Percentiles rank a stretch among this genome's conserved stretches.
phyloP scores from a whole-genome alignment of 2,888 invertebrate species.

The Ormyrus nitidulus region DNA sequence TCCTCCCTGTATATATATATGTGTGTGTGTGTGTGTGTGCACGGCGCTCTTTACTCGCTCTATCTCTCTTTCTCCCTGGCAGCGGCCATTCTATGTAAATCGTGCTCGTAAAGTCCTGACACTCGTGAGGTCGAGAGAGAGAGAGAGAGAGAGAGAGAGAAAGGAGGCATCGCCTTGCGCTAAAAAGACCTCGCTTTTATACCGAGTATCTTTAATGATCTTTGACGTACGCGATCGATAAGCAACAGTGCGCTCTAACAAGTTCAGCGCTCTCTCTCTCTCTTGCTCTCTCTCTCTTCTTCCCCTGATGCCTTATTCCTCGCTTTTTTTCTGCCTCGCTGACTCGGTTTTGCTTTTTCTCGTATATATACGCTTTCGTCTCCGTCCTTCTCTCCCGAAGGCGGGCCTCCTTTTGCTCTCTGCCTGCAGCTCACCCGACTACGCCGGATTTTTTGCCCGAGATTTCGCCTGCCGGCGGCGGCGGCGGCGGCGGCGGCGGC shows the following conservation, averaged over 20 bases:
- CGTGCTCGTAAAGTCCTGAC: constrained; percentile 70
- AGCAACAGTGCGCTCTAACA: constrained; percentile 53
- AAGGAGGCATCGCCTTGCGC: constrained; percentile 36
- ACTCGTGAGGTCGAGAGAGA: constrained; percentile 61
- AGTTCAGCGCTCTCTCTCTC: constrained; percentile 37
- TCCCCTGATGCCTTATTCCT: constrained; percentile 43
- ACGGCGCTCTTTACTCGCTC: constrained; percentile 58
- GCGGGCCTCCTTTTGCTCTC: too few species aligned
- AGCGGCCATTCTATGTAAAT: constrained; percentile 72
- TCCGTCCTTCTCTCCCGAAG: too few species aligned
- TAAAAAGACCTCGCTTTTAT: constrained; percentile 56
- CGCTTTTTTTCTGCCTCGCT: constrained; percentile 3
- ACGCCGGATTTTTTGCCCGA: too few species aligned
- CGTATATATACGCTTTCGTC: too few species aligned
- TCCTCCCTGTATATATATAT: constrained; percentile 54
- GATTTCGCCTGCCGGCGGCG: too few species aligned
- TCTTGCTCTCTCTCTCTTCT: constrained; percentile 38
- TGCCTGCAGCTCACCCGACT: too few species aligned
- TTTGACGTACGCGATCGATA: constrained; percentile 58
- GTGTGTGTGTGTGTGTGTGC: not conserved
- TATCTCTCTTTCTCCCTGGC: constrained; percentile 51
- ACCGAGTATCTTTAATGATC: constrained; percentile 59
- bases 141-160: not conserved
- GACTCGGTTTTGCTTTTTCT: constrained; percentile 27
- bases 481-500: too few species aligned